These are phyloP conservation scores for Rhea americana DNA, from an alignment of 2,113 vertebrate species.

Conservation along the genomic window DNA sequence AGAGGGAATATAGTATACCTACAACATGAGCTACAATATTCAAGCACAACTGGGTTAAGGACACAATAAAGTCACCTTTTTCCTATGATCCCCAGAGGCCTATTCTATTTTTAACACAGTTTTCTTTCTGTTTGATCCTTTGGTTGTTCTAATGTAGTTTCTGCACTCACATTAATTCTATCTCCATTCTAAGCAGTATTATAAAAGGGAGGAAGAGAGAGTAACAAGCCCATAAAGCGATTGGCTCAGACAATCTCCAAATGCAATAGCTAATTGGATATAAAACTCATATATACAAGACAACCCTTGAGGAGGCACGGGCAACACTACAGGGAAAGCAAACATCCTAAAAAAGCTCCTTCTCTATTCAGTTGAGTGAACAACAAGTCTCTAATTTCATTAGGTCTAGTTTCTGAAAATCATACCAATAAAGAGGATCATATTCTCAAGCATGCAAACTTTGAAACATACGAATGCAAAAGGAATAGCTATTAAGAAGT, in stretches of 20 bases:
- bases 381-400: conserved; percentile 15
- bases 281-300: background rate
- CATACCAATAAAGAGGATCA: background rate
- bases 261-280: background rate
- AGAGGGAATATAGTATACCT: background rate
- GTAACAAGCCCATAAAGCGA: conserved; percentile 9
- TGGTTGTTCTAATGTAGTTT: background rate
- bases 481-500: conserved; percentile 1
- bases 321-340: background rate
- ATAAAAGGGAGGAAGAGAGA: background rate
- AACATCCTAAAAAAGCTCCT: background rate
- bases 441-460: background rate
- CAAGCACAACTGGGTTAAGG: background rate
- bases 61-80: conserved; percentile 45
- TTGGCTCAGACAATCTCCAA: conserved; percentile 19
- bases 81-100: conserved; percentile 10
- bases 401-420: background rate
- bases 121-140: conserved; percentile 20
- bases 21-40: background rate
- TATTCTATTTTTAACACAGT: conserved; percentile 42
- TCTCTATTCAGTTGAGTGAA: background rate
- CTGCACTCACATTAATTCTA: conserved; percentile 11
- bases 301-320: background rate
- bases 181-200: background rate
- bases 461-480: background rate